Conservation (phyloP, 2,797 vertebrate genomes). For the Pristis pectinata region DNA sequence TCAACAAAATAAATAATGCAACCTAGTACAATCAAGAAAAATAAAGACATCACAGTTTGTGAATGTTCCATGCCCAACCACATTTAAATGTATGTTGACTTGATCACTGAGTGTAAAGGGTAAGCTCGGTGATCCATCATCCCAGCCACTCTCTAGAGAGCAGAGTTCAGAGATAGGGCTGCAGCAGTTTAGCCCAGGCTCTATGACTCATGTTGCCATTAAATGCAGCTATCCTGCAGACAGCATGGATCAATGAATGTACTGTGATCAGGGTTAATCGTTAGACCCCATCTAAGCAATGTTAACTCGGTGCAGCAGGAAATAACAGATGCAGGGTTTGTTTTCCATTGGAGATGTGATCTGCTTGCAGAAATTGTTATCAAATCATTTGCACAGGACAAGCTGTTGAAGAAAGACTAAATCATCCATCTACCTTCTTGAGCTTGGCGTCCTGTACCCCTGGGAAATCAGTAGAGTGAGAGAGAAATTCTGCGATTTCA, state of each 20-base stretch:
- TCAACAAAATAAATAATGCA: neutral
- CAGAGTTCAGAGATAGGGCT: neutral
- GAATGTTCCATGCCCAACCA: neutral
- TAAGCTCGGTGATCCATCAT: neutral
- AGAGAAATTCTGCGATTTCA: neutral
- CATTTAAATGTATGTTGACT: neutral
- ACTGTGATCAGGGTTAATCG: neutral
- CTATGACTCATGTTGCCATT: neutral
- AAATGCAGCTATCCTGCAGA: neutral
- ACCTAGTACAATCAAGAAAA: neutral
- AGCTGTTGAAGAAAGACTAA: neutral
- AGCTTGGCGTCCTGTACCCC: neutral
- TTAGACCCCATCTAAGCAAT: neutral
- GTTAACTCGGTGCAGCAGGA: neutral
- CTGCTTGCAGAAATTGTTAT: constrained; percentile 20
- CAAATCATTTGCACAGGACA: constrained; percentile 11
- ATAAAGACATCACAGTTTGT: neutral
- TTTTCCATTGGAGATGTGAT: neutral
- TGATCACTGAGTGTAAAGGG: neutral
- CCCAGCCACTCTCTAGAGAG: neutral
- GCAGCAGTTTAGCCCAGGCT: neutral
- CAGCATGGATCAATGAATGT: neutral
- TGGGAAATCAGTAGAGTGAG: neutral
- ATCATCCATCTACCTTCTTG: neutral
- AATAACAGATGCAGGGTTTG: neutral